phyloP scores from a whole-genome alignment of 2,888 invertebrate genomes.

The Druceiella hillmani region DNA sequence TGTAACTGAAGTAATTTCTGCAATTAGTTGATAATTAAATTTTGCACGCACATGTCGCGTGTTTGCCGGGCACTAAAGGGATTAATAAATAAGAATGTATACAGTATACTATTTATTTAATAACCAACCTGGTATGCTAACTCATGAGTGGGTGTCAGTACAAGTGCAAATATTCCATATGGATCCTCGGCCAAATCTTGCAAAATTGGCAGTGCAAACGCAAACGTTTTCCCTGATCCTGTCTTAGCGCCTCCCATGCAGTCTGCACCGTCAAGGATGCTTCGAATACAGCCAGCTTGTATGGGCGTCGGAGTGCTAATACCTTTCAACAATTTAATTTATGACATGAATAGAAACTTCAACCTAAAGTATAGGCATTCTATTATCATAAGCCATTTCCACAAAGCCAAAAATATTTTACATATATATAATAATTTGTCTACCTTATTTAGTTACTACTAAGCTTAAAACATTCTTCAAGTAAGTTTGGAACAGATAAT shows the following conservation, averaged over 20 bases:
- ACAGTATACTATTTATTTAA: no score
- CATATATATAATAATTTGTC: no score
- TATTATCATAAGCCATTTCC: no score
- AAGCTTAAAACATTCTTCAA: no score
- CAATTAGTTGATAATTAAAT: no score
- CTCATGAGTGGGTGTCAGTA: constrained; percentile 93
- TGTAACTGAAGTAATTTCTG: no score
- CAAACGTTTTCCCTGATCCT: constrained; percentile 96
- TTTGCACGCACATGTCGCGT: no score
- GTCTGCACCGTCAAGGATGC: constrained; percentile 73
- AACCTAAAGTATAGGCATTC: constrained; percentile 7
- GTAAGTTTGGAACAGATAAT: no score
- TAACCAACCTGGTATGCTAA: constrained; percentile 70
- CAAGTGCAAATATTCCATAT: constrained; percentile 90
- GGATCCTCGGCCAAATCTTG: constrained; percentile 91
- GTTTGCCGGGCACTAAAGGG: no score
- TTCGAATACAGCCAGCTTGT: constrained; percentile 74
- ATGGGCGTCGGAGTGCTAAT: constrained; percentile 75
- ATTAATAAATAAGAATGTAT: no score
- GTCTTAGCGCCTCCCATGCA: constrained; percentile 97
- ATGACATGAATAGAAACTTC: constrained; percentile 2
- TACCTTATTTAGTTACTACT: no score
- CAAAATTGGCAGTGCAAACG: constrained; percentile 92
- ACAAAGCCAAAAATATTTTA: no score
- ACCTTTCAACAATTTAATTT: constrained; percentile 45